phyloP scores from a whole-genome alignment of 2,888 invertebrate genomes.

The Agonopterix arenella region DNA sequence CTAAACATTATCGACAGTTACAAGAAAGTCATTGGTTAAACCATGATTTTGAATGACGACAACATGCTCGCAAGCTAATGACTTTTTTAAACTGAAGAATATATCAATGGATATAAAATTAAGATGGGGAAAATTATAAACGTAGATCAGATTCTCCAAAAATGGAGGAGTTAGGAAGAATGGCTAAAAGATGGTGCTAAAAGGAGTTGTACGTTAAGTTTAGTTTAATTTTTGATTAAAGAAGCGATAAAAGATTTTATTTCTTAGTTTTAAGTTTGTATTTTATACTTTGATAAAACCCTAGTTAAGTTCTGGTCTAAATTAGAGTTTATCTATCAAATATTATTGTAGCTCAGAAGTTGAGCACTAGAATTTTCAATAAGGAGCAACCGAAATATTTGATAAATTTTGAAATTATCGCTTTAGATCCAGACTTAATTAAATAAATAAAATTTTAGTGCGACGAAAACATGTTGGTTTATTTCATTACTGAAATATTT shows the following conservation, averaged over 20 bases:
- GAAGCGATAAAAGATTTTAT: not conserved
- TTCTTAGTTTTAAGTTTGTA: not conserved
- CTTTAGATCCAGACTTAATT: no score
- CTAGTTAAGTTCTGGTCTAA: not conserved
- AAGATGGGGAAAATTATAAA: conserved; percentile 2
- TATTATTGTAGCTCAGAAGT: no score
- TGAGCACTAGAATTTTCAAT: no score
- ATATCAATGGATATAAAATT: no score
- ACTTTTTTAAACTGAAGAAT: not conserved
- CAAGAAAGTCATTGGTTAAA: no score
- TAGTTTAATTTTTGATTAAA: conserved; percentile 2
- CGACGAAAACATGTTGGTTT: no score
- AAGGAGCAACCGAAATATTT: no score
- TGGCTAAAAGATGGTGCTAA: conserved; percentile 12
- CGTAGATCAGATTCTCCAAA: conserved; percentile 1
- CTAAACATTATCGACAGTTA: not conserved
- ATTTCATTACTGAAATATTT: no score
- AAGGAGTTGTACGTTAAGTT: conserved; percentile 2
- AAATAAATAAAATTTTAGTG: no score
- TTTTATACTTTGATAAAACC: conserved; percentile 4
- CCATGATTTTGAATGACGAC: not conserved
- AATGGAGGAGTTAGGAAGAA: conserved; percentile 1
- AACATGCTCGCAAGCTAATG: not conserved
- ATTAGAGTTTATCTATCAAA: not conserved
- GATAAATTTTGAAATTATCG: no score